Evolutionary conservation across 1,140 invertebrate species (phyloP).

Genomic region (Drosophila funebris): DNA sequence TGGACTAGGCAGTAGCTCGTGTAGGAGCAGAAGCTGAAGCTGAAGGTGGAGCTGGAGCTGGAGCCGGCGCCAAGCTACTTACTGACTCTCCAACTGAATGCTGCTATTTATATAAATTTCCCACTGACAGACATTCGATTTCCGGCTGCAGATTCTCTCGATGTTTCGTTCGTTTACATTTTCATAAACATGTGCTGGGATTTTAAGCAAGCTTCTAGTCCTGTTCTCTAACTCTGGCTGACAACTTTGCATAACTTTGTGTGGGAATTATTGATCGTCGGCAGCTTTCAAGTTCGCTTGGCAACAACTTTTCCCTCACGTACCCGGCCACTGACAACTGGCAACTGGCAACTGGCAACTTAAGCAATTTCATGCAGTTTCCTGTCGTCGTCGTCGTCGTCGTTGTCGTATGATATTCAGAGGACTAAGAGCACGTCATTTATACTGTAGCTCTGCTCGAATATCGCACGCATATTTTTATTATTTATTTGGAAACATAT

Average conservation of each 20-base stretch:
- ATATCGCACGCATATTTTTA: conserved; percentile 45
- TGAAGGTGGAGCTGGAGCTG: conserved; percentile 9
- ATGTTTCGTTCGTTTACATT: conserved; percentile 60
- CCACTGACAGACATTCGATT: conserved; percentile 75
- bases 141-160: conserved; percentile 51
- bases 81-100: conserved; percentile 20
- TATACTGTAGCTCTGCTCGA: conserved; percentile 20
- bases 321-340: not conserved
- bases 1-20: not conserved
- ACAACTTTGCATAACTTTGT: conserved; percentile 59
- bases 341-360: not conserved
- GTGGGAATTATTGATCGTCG: conserved; percentile 70
- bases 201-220: conserved; percentile 23
- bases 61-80: conserved; percentile 34
- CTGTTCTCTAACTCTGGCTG: conserved; percentile 5
- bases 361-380: conserved; percentile 69
- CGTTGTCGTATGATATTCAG: conserved; percentile 31
- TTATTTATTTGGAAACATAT: conserved; percentile 75
- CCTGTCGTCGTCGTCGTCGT: conserved; percentile 47
- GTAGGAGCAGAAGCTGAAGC: conserved; percentile 8
- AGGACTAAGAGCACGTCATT: conserved; percentile 60
- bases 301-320: not conserved
- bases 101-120: conserved; percentile 57
- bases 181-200: conserved; percentile 73
- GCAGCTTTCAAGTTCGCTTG: conserved; percentile 69